Percentiles rank a stretch among this genome's conserved stretches.
phyloP scores from a whole-genome alignment of 2,888 invertebrate species.

The Temnothorax unifasciatus region DNA sequence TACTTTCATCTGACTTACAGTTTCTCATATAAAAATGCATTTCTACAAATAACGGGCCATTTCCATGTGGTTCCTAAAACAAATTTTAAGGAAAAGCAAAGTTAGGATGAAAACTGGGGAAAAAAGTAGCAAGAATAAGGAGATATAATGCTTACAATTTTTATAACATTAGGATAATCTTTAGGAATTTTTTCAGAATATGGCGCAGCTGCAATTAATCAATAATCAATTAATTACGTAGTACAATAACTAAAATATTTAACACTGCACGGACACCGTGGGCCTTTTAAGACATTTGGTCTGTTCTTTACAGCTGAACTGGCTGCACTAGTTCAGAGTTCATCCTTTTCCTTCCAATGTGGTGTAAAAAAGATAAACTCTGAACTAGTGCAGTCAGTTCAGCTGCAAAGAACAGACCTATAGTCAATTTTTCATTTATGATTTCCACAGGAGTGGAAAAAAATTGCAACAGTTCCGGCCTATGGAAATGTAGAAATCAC shows the following conservation, averaged over 20 bases:
- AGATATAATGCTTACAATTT: conserved; percentile 90
- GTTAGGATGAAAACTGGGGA: not conserved
- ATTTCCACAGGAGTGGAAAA: too few species aligned
- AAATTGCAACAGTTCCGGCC: too few species aligned
- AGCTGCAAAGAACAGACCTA: too few species aligned
- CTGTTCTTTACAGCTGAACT: too few species aligned
- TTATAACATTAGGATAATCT: conserved; percentile 91
- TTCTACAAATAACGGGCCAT: conserved; percentile 98
- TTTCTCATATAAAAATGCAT: conserved; percentile 95
- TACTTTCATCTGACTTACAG: conserved; percentile 91
- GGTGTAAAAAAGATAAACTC: too few species aligned
- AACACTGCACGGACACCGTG: too few species aligned
- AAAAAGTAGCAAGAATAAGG: not conserved
- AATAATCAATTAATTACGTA: conserved; percentile 28
- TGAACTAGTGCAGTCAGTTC: too few species aligned
- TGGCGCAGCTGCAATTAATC: conserved; percentile 85
- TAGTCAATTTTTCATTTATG: too few species aligned
- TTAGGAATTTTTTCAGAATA: conserved; percentile 86
- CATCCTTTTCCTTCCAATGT: too few species aligned
- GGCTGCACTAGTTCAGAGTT: too few species aligned
- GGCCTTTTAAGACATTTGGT: too few species aligned
- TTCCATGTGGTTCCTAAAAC: conserved; percentile 94
- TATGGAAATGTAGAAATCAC: too few species aligned
- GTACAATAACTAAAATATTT: not conserved
- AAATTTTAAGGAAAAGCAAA: conserved; percentile 29